phyloP scores from a whole-genome alignment of 2,113 vertebrate genomes.

The Malaclemys terrapin region DNA sequence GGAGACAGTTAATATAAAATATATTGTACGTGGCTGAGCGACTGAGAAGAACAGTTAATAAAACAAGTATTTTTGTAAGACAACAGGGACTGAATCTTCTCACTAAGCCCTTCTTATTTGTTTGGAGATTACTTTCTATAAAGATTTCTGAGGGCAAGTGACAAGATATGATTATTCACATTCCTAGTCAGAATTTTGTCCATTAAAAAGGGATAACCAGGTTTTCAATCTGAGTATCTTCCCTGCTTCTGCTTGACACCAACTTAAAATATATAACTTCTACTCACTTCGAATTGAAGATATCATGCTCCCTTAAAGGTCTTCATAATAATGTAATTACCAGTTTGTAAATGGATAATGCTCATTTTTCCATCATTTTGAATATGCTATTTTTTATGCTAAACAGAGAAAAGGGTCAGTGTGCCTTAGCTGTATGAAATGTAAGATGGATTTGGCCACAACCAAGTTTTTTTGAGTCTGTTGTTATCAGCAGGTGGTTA shows the following conservation, averaged over 20 bases:
- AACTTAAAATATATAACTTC: slow-evolving; percentile 1
- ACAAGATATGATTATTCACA: background rate
- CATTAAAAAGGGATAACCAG: rapidly evolving
- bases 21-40: background rate
- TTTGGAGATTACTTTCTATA: background rate
- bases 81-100: background rate
- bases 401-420: background rate
- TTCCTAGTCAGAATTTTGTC: background rate
- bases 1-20: background rate
- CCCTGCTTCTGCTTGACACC: background rate
- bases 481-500: background rate
- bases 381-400: background rate
- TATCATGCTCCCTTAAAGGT: background rate
- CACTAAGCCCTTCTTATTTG: background rate
- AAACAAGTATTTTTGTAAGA: background rate
- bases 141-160: background rate
- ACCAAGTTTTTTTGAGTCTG: background rate
- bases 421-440: background rate
- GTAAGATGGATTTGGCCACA: background rate
- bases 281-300: background rate
- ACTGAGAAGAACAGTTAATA: background rate
- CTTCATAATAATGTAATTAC: background rate
- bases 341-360: background rate
- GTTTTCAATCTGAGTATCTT: background rate
- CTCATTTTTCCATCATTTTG: background rate